A percentile compares a stretch with the other conserved stretches of the same genome.
These are phyloP conservation scores for Lucilia cuprina DNA, from an alignment of 1,140 invertebrate genomes.

Conservation along the genomic window DNA sequence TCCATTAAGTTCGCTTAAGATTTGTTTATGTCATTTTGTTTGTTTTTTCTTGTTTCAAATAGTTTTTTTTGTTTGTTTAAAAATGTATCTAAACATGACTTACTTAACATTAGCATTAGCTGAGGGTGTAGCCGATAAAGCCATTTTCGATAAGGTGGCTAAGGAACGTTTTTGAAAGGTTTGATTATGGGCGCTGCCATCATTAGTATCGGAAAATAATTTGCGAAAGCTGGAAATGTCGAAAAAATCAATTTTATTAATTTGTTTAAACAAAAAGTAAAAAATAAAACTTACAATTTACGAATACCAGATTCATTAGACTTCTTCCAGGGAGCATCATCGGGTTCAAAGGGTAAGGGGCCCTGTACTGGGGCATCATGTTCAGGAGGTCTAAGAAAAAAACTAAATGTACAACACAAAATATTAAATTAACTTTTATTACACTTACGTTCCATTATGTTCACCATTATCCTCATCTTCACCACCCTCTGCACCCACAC, in stretches of 20 bases:
- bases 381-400: slow-evolving; percentile 52
- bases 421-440: not conserved
- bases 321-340: slow-evolving; percentile 92
- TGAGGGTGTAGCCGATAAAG: slow-evolving; percentile 65
- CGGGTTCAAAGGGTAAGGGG: slow-evolving; percentile 92
- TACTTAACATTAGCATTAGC: slow-evolving; percentile 44
- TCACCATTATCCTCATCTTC: slow-evolving; percentile 38
- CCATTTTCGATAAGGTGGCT: slow-evolving; percentile 76
- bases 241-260: not conserved
- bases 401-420: not conserved
- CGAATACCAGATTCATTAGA: slow-evolving; percentile 84
- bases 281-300: slow-evolving; percentile 82
- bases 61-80: not conserved
- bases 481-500: slow-evolving; percentile 46
- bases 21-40: not conserved
- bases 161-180: slow-evolving; percentile 75
- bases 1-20: slow-evolving; percentile 14
- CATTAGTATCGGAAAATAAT: slow-evolving; percentile 73
- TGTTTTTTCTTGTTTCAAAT: not conserved
- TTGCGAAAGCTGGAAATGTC: slow-evolving; percentile 70
- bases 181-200: slow-evolving; percentile 65
- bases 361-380: slow-evolving; percentile 92
- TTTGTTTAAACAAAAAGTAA: not conserved
- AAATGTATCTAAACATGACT: not conserved
- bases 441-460: slow-evolving; percentile 38